Conservation (phyloP, 2,113 vertebrate genomes). For the Perca fluviatilis region DNA sequence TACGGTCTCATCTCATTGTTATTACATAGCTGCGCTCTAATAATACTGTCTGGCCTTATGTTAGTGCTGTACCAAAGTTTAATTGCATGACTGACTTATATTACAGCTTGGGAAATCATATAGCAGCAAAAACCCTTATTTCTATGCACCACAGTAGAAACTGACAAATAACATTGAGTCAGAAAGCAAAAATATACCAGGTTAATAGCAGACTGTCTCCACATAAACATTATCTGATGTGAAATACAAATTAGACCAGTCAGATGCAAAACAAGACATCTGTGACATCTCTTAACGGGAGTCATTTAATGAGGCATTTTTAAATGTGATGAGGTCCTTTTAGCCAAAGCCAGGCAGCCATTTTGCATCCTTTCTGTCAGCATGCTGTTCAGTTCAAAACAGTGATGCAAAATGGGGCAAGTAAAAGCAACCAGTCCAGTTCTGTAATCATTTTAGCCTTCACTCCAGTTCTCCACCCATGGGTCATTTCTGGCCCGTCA, state of each 20-base stretch:
- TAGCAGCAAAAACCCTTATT: not conserved
- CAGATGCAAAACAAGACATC: not conserved
- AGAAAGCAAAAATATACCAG: slow-evolving; percentile 15
- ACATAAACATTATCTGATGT: slow-evolving; percentile 9
- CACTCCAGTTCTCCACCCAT: not conserved
- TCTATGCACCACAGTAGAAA: not conserved
- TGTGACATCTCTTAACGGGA: not conserved
- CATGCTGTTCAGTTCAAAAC: slow-evolving; percentile 18
- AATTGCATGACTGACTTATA: slow-evolving; percentile 22
- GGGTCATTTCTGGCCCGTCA: not conserved
- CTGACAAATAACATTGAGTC: not conserved
- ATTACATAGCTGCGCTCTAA: slow-evolving; percentile 17
- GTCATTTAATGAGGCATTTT: slow-evolving; percentile 12
- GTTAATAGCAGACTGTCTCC: slow-evolving; percentile 13
- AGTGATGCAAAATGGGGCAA: not conserved
- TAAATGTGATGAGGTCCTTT: not conserved
- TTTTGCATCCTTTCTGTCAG: not conserved
- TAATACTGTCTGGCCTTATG: slow-evolving; percentile 6
- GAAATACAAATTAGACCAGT: slow-evolving; percentile 29
- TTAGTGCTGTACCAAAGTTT: slow-evolving; percentile 10
- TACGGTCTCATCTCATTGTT: not conserved
- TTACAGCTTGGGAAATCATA: slow-evolving; percentile 20
- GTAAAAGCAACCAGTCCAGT: slow-evolving; percentile 7
- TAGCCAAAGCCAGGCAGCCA: not conserved
- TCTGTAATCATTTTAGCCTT: not conserved